Evolutionary conservation across 2,113 vertebrate genomes (phyloP).

Genomic region (Pseudorasbora parva): DNA sequence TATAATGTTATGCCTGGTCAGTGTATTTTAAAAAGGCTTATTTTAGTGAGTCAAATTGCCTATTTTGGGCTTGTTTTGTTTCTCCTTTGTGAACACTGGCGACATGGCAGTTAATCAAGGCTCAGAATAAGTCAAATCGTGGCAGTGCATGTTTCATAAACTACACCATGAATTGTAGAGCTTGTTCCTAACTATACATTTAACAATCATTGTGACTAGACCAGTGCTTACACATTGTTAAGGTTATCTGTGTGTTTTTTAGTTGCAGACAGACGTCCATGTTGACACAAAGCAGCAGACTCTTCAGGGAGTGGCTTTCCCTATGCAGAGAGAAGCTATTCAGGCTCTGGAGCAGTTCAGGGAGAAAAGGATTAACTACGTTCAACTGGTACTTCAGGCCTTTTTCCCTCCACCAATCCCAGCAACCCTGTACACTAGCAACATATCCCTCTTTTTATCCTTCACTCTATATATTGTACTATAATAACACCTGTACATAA

Average conservation of each 20-base stretch:
- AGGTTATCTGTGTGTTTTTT: slow-evolving; percentile 54
- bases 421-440: neutral
- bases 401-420: neutral
- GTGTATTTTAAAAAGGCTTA: too few species aligned
- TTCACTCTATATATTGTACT: neutral
- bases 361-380: slow-evolving; percentile 88
- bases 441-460: neutral
- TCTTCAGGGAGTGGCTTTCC: slow-evolving; percentile 93
- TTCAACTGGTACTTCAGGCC: slow-evolving; percentile 88
- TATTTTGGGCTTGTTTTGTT: too few species aligned
- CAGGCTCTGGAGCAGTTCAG: slow-evolving; percentile 87
- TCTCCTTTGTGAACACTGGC: neutral
- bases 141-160: neutral
- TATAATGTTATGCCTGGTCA: too few species aligned
- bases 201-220: neutral
- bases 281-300: slow-evolving; percentile 94
- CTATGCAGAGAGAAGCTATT: slow-evolving; percentile 85
- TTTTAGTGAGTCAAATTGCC: too few species aligned
- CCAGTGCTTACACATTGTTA: neutral
- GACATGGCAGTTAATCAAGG: neutral
- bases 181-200: neutral
- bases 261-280: slow-evolving; percentile 90
- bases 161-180: neutral
- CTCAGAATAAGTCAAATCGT: too few species aligned
- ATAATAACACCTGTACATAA: neutral